Evolutionary conservation across 2,888 invertebrate genomes (phyloP), one percentile per base, ranked within the genome.

Genomic region (Andrena hattorfiana): DNA sequence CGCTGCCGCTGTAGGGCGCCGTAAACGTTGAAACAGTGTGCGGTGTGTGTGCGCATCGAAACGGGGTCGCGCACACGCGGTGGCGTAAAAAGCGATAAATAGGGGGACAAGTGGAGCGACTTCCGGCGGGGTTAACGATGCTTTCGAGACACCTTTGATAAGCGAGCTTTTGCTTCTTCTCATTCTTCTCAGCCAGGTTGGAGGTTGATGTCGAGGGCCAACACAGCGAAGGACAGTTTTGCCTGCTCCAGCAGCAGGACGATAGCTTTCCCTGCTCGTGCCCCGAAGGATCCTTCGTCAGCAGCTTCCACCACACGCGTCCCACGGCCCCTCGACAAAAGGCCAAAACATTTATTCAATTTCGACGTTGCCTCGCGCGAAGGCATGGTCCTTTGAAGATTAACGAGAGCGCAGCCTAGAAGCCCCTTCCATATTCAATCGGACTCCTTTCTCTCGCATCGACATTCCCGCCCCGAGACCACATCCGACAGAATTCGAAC

Each of bases 331-430:
- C 32, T 51, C 64, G 82, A 69, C 69, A 60, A 74, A 59, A 70
- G 76, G 78, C 83, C 85, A 87, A 88, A 73, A 86, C 83, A 89
- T 87, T 85, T 87, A 89, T 88, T 84, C 81, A 54, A 63, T 77
- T 77, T 64, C 79, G 75, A 81, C 80, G 77, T 78, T 79, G 83
- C 77, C 79, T 79, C 79, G 75, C 70, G 76, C 81, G 76, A 63
- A 77, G 71, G 70, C 62, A 48, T 67, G 66, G 48, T 68, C 83
- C 87, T 88, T 87, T 87, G 87, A 89, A 88, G 88, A 89, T 90
- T 89, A 90, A 89, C 86, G 88, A 85, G 79, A 70, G 42, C 70
- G 23, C 42, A 42, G 32, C 70, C 56, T 51, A 56, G 54, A 23
- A 49, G 28, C 64, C 69, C 67, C 64, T 51, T 83, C 72, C 69